Base-by-base conservation (phyloP, 1,140 invertebrate genomes). In the Macrocentrus cingulum region DNA sequence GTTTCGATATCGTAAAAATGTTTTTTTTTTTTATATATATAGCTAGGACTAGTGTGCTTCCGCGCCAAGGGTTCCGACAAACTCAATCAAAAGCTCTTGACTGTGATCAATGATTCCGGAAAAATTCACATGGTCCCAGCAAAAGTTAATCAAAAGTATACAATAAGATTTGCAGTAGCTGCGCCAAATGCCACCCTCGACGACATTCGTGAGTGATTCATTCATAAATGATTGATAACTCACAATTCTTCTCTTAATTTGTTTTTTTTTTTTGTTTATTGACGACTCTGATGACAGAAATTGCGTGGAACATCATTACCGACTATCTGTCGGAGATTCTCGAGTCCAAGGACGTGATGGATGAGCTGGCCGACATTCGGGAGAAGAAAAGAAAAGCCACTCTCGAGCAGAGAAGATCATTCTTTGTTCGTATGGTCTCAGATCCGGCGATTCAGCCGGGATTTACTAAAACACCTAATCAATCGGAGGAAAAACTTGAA, bases 51-150 rank as follows among this genome's bases (percentile, higher is more conserved):
- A 46, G 91, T 93, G 1, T 93, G 91, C 75, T 94, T 93, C 71
- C 89, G 91, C 2, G 82, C 93, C 7, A 84, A 91, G 75, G 95
- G 94, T 20, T 84, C 87, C 7, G 93, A 98, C 70, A 89, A 91
- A 65, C 69, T 97, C 11, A 99, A 98, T 75, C 94, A 98, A 77
- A 95, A 94, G 71, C 80, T 99, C 2, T 79, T 99, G 49, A 93
- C 93, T 48, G 86, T 87, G 45, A 96, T 99, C 59, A 99, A 99
- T 70, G 95, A 92, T 50, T 97, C 94, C 3, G 96, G 96, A 5
- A 93, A 94, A 74, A 80, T 99, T 48, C 97, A 99, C 74, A 98
- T 99, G 95, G 94, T 99, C 2, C 96, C 96, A 0, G 93, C 95
- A 1, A 88, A 84, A 25, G 87, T 97, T 1, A 92, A 94, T 70